Evolutionary conservation across 2,888 invertebrate species (phyloP).

Genomic region (Drosophila nr. medialis): DNA sequence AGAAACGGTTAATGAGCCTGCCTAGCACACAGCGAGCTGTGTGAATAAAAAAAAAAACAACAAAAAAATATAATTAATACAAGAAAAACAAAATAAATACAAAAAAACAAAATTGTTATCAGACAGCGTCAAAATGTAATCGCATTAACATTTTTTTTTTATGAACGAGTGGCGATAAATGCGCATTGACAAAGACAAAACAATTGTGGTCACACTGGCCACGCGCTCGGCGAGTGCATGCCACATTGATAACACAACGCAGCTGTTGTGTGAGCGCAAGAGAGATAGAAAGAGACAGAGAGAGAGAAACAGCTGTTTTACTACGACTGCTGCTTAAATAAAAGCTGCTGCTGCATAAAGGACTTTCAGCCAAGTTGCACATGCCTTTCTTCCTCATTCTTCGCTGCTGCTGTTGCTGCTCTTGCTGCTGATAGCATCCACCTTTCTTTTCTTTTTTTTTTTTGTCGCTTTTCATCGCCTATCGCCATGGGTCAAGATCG

Average conservation of each 20-base stretch:
- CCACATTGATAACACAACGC: conserved; percentile 14
- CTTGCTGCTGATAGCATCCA: conserved; percentile 23
- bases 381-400: not conserved
- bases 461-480: conserved; percentile 1
- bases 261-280: too few relatives aligned
- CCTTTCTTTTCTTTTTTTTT: not conserved
- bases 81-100: not conserved
- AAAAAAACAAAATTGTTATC: conserved; percentile 25
- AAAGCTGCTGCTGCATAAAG: conserved; percentile 5
- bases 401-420: not conserved
- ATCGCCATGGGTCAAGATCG: conserved; percentile 46
- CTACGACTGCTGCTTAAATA: not conserved
- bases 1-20: conserved; percentile 30
- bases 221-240: conserved; percentile 42
- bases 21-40: not conserved
- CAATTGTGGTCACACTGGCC: conserved; percentile 33
- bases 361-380: not conserved
- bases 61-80: too few relatives aligned
- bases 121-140: conserved; percentile 20
- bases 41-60: not conserved
- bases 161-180: conserved; percentile 32
- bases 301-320: not conserved
- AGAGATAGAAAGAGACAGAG: not conserved
- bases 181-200: conserved; percentile 7
- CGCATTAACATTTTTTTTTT: conserved; percentile 42